phyloP scores from a whole-genome alignment of 2,888 invertebrate genomes.

The Eremobia ochroleuca region DNA sequence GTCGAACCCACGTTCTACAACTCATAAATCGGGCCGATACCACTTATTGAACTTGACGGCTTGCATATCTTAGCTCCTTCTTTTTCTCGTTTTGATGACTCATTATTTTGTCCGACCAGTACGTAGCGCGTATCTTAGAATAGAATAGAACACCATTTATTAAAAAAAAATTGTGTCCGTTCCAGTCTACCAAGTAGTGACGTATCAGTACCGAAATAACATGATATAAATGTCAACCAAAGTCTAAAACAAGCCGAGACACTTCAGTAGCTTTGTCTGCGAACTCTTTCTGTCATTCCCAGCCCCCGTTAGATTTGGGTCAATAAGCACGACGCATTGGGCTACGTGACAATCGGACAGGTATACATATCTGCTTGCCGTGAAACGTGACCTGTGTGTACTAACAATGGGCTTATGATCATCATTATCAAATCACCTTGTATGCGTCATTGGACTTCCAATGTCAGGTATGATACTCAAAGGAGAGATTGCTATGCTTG shows the following conservation, averaged over 20 bases:
- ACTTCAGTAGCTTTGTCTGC: conserved; percentile 26
- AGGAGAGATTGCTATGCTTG: background rate
- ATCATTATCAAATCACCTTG: conserved; percentile 21
- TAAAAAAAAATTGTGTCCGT: too few species aligned
- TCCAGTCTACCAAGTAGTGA: background rate
- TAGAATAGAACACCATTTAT: too few species aligned
- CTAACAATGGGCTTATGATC: conserved; percentile 14
- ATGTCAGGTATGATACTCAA: background rate
- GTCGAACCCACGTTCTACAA: too few species aligned
- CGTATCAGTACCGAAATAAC: conserved; percentile 3
- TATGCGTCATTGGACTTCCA: background rate
- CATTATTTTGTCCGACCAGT: too few species aligned
- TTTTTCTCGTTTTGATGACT: background rate
- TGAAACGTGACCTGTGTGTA: conserved; percentile 26
- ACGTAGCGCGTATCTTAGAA: too few species aligned
- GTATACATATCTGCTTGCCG: conserved; percentile 6
- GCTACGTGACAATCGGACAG: conserved; percentile 36
- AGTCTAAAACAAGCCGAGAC: conserved; percentile 2
- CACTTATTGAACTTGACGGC: background rate
- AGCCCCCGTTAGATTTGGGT: conserved; percentile 42
- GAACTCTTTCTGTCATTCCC: conserved; percentile 49
- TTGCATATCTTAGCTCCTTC: background rate
- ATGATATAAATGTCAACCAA: conserved; percentile 11
- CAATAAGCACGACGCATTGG: conserved; percentile 44
- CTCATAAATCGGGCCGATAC: too few species aligned